A percentile compares a stretch with the other conserved stretches of the same genome.
Conservation (phyloP, 2,888 invertebrate genomes). For the Eubasilissa splendida region DNA sequence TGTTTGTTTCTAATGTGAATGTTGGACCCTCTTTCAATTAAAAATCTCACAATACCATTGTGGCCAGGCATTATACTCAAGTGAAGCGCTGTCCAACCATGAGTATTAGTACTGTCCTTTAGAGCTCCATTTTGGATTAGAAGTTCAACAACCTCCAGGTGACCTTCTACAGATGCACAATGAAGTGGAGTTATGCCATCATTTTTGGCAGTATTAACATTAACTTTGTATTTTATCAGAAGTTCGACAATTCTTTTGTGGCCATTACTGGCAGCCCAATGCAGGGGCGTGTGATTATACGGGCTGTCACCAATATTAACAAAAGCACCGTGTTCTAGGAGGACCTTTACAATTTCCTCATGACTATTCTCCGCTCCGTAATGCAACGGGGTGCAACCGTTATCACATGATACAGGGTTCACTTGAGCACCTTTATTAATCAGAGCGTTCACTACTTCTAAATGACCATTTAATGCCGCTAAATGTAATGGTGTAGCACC, state of each 20-base stretch:
- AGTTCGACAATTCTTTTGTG: background rate
- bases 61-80: background rate
- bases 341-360: background rate
- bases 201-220: background rate
- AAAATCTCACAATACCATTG: background rate
- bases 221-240: background rate
- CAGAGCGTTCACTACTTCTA: background rate
- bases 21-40: background rate
- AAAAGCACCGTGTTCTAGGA: background rate
- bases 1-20: background rate
- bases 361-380: background rate
- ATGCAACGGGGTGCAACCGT: background rate
- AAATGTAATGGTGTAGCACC: background rate
- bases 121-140: background rate
- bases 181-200: background rate
- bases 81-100: background rate
- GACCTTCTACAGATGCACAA: background rate
- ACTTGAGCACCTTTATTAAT: background rate
- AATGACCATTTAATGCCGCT: slow-evolving; percentile 17
- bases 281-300: background rate
- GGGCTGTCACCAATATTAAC: background rate
- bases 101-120: background rate
- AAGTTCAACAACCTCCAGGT: background rate
- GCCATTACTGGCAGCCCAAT: background rate
- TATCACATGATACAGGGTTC: background rate